Conservation (phyloP, 2,113 vertebrate species). For the Zosterops pallidus region DNA sequence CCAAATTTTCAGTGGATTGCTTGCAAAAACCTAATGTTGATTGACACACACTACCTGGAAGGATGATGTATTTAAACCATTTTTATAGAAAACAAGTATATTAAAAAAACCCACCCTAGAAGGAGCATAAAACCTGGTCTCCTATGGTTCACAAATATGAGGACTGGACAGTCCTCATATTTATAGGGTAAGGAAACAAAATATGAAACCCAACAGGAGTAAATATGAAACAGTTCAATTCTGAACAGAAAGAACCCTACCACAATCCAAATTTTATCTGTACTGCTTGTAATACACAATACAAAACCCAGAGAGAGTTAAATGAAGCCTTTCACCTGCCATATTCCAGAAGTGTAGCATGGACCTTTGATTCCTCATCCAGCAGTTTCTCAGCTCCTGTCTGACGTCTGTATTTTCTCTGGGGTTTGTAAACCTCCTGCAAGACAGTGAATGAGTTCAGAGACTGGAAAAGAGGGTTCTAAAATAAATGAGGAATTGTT, state of each 20-base stretch:
- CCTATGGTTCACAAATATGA: not conserved
- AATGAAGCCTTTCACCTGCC: constrained; percentile 81
- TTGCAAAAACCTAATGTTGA: not conserved
- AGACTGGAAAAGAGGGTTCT: not conserved
- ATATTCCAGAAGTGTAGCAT: constrained; percentile 92
- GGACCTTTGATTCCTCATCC: constrained; percentile 94
- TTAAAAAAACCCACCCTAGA: not conserved
- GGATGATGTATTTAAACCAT: not conserved
- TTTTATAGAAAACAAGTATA: not conserved
- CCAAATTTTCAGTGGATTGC: not conserved
- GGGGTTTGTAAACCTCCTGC: constrained; percentile 92
- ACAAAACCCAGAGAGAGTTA: not conserved
- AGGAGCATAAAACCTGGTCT: not conserved
- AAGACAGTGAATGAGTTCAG: not conserved
- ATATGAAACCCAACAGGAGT: not conserved
- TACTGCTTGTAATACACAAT: not conserved
- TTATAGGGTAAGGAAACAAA: not conserved
- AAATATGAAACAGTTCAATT: not conserved
- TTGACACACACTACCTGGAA: not conserved
- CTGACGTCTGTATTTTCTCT: constrained; percentile 90
- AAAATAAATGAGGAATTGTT: not conserved
- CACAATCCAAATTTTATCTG: not conserved
- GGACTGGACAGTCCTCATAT: no score
- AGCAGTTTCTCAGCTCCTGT: constrained; percentile 82
- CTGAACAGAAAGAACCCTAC: not conserved